These are phyloP conservation scores for Bruchidius siliquastri DNA, from an alignment of 2,888 invertebrate species.

Conservation along the genomic window DNA sequence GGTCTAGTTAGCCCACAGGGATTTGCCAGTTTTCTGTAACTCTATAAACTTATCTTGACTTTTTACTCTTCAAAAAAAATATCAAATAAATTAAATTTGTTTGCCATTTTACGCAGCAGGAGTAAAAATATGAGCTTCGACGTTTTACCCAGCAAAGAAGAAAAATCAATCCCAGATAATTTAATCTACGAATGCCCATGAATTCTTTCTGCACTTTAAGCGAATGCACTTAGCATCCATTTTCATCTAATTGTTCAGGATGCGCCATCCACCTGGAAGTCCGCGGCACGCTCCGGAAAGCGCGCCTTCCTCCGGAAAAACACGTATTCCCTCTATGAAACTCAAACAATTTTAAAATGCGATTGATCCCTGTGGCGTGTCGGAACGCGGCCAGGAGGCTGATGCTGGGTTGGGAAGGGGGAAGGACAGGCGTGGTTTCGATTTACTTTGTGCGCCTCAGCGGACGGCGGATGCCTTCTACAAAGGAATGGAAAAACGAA, in stretches of 20 bases:
- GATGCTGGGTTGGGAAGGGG: background rate
- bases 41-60: no score
- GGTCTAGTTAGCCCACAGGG: background rate
- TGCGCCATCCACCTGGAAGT: background rate
- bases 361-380: conserved; percentile 19
- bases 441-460: background rate
- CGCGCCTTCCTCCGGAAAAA: background rate
- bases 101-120: no score
- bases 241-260: background rate
- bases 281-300: background rate
- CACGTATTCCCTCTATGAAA: conserved; percentile 3
- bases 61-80: no score
- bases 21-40: background rate
- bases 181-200: no score
- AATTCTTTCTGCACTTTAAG: no score
- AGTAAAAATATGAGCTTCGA: no score
- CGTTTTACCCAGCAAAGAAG: no score
- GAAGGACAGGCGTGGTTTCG: background rate
- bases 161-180: no score
- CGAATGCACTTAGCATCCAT: background rate
- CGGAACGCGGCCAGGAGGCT: conserved; percentile 8
- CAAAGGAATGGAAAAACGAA: background rate
- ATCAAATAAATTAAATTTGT: no score
- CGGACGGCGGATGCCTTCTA: background rate
- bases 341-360: conserved; percentile 21